Conservation (phyloP, 2,113 vertebrate genomes). For the Labeo rohita region DNA sequence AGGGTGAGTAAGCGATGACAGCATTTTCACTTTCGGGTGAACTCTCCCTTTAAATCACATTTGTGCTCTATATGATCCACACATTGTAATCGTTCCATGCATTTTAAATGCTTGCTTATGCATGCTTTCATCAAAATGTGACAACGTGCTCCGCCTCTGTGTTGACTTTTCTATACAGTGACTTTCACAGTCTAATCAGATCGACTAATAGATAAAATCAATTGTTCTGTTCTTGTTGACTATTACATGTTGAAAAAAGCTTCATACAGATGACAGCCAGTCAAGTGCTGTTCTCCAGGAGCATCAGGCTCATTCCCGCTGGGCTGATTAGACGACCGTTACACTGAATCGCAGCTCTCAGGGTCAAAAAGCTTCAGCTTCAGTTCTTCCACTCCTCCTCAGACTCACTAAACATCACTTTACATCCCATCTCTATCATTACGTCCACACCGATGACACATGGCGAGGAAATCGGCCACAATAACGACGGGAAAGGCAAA, state of each 20-base stretch:
- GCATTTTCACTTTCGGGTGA: neutral
- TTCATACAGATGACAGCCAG: neutral
- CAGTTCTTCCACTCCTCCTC: neutral
- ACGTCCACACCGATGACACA: neutral
- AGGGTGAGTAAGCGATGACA: no score
- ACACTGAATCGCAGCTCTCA: neutral
- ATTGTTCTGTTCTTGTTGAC: neutral
- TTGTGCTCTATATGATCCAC: neutral
- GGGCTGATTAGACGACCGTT: neutral
- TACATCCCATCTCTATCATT: neutral
- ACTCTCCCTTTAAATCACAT: neutral
- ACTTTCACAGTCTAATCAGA: neutral
- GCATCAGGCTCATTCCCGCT: neutral
- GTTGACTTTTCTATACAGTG: neutral
- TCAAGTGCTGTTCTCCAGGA: neutral
- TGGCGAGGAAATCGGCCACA: neutral
- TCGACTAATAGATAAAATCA: neutral
- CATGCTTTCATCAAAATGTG: neutral
- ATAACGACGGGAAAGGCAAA: neutral
- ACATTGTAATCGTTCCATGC: neutral
- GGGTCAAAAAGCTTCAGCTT: neutral
- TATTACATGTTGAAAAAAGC: neutral
- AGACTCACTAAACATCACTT: conserved; percentile 27
- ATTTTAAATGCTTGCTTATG: neutral
- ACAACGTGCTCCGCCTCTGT: neutral